Conservation (phyloP, 2,888 invertebrate genomes). For the Andrena haemorrhoa region DNA sequence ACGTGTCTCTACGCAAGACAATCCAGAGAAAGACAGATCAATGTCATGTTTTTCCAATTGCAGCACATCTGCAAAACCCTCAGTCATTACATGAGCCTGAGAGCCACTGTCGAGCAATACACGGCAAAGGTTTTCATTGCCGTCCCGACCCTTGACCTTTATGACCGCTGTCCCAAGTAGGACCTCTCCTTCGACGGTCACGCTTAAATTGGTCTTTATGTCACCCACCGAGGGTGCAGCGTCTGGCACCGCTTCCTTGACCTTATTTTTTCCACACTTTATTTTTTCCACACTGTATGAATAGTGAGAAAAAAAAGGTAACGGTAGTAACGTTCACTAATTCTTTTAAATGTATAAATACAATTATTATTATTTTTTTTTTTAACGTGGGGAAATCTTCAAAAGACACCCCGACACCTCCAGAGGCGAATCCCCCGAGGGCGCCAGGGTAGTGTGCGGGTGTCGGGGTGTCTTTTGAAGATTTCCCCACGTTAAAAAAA, state of each 20-base stretch:
- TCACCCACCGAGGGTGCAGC: background rate
- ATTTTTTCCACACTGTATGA: too few relatives aligned
- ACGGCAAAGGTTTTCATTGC: constrained; percentile 2
- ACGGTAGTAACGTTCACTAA: too few relatives aligned
- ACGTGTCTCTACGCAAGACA: background rate
- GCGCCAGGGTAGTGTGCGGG: too few relatives aligned
- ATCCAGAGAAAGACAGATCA: background rate
- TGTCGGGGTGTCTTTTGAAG: too few relatives aligned
- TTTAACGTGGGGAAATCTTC: too few relatives aligned
- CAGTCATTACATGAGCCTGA: constrained; percentile 12
- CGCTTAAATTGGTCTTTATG: background rate
- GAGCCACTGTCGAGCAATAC: constrained; percentile 14
- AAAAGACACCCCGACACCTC: too few relatives aligned
- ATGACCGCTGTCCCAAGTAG: constrained; percentile 18
- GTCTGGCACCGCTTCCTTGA: background rate
- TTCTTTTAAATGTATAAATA: too few relatives aligned
- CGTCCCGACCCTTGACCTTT: background rate
- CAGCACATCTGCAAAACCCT: background rate
- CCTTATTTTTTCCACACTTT: too few relatives aligned
- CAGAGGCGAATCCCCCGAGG: too few relatives aligned
- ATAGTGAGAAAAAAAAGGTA: too few relatives aligned
- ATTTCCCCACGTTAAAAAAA: too few relatives aligned
- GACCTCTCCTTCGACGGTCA: background rate
- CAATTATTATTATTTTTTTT: too few relatives aligned
- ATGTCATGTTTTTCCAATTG: background rate